Base-by-base conservation (phyloP, 2,797 vertebrate genomes). In the Anas bahamensis region DNA sequence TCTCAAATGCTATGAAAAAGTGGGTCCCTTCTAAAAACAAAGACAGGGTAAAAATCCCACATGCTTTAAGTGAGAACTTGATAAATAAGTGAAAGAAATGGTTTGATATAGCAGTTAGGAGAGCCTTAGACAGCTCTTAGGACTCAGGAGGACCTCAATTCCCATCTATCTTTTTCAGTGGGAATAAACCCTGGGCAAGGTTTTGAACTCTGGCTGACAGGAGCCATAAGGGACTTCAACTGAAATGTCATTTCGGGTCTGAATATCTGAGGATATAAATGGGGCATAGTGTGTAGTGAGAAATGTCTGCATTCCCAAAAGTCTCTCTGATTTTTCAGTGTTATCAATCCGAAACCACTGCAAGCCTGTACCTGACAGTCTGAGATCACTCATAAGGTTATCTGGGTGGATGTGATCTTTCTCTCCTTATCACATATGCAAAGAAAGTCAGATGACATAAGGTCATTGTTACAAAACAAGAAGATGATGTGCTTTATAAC, bases 171-270 rank as follows among this genome's bases (percentile, higher is more conserved):
- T 66, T 50, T 88, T 39, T 41, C 64, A 53, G 48, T 39, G 22
- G 19, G 81, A 56, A 70, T 56, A 73, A 95, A 10, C 17, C 23
- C 35, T 7, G 33, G n/a, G 28, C 56, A 73, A 68, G 33, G 15
- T 73, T 93, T 86, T 59, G 52, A 88, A 37, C 10, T 3, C 46
- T 52, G 66, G 26, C 41, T 83, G 89, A 77, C 82, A 77, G 57
- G 24, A 90, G 17, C 17, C 83, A 29, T 68, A 37, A 82, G 92
- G 56, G 78, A 60, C 48, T 91, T 48, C 2, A 19, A 57, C 17
- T 82, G 48, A 91, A 95, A 88, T 84, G 90, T 88, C 86, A 48
- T 37, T 56, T 65, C 24, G 33, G 56, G 81, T 53, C 68, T 79
- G 83, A 60, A 79, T 71, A 76, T 41, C 48, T 64, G 71, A 79